These are phyloP conservation scores for Athene noctua DNA, from an alignment of 2,113 vertebrate species.

Conservation along the genomic window DNA sequence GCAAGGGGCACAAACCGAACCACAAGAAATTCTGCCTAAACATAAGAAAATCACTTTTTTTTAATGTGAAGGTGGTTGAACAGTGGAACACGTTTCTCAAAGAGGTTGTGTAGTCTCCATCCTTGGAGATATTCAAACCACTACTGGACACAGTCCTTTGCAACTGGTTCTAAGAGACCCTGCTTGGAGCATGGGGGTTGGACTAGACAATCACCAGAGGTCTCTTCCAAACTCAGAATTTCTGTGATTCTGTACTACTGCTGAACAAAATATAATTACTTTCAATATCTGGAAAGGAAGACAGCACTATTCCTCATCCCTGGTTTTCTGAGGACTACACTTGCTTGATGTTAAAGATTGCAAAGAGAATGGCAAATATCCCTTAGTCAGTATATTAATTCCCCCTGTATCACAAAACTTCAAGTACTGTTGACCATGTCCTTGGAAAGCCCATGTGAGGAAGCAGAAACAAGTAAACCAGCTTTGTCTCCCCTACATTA, in stretches of 20 bases:
- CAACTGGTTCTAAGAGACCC: neutral
- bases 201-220: neutral
- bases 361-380: neutral
- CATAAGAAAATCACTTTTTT: neutral
- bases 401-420: neutral
- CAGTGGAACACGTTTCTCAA: neutral
- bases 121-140: neutral
- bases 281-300: neutral
- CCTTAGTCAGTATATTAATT: neutral
- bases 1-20: neutral
- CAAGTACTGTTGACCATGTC: neutral
- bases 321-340: neutral
- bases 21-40: neutral
- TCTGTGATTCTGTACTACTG: neutral
- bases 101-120: neutral
- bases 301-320: neutral
- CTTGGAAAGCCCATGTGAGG: neutral
- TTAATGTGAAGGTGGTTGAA: neutral
- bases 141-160: neutral
- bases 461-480: neutral
- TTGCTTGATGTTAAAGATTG: neutral
- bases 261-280: neutral
- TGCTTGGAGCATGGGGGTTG: neutral
- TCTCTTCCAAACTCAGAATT: neutral
- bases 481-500: neutral